Percentiles rank a stretch among this genome's conserved stretches.
Evolutionary conservation across 1,140 invertebrate genomes (phyloP).

Genomic region (Nautilus pompilius): DNA sequence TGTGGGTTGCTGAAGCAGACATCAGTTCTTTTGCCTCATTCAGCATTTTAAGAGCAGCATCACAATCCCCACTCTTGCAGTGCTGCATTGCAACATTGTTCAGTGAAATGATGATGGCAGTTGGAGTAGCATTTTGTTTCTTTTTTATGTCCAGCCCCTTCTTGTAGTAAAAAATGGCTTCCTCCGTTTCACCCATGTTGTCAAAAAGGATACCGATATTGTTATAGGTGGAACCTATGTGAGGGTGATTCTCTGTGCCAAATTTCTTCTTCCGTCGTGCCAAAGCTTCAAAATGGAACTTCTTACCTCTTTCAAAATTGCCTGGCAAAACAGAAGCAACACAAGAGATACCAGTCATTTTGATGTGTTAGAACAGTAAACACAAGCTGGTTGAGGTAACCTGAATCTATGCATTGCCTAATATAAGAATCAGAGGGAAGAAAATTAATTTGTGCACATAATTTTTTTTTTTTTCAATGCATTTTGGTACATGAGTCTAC

Average conservation of each 20-base stretch:
- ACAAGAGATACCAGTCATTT: too few relatives aligned
- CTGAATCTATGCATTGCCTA: too few relatives aligned
- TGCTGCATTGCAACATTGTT: constrained; percentile 14
- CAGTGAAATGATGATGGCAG: constrained; percentile 11
- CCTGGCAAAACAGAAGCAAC: too few relatives aligned
- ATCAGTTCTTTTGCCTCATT: constrained; percentile 6
- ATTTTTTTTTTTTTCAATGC: too few relatives aligned
- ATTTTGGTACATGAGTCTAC: too few relatives aligned
- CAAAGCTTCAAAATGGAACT: constrained; percentile 11
- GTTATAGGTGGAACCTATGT: constrained; percentile 14
- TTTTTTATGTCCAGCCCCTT: constrained; percentile 14
- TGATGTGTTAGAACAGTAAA: too few relatives aligned
- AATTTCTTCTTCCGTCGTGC: constrained; percentile 7
- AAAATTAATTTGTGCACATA: too few relatives aligned
- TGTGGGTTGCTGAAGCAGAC: constrained; percentile 2
- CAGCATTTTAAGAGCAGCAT: constrained; percentile 9
- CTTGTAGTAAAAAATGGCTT: constrained; percentile 15
- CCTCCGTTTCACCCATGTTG: constrained; percentile 6
- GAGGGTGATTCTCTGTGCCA: constrained; percentile 15
- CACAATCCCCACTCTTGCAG: constrained; percentile 1
- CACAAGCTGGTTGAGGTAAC: too few relatives aligned
- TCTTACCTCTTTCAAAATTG: constrained; percentile 9
- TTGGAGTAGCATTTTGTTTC: constrained; percentile 11
- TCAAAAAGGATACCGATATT: constrained; percentile 15
- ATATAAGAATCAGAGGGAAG: too few relatives aligned